Evolutionary conservation across 2,113 vertebrate species (phyloP).

Genomic region (Neolamprologus toae): DNA sequence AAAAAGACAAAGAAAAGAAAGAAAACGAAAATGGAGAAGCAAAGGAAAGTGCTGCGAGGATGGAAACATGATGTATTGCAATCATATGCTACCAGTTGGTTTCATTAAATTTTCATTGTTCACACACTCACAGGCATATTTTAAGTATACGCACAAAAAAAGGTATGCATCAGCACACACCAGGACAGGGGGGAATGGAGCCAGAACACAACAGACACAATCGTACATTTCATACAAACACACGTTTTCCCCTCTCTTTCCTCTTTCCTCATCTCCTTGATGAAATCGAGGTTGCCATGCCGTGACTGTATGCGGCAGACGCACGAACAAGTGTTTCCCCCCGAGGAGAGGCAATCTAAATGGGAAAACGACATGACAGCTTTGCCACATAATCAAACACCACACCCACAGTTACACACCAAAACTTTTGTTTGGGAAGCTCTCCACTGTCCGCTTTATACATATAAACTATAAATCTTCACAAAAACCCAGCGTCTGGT

Average conservation of each 20-base stretch:
- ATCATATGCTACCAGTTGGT: conserved; percentile 27
- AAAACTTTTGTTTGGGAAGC: not conserved
- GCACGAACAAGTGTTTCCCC: conserved; percentile 56
- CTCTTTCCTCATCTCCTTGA: conserved; percentile 28
- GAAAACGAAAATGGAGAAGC: not conserved
- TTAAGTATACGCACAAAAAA: conserved; percentile 3
- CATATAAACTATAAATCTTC: not conserved
- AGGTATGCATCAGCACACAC: conserved; percentile 42
- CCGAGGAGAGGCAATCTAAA: conserved; percentile 52
- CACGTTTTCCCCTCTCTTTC: not conserved
- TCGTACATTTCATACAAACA: conserved; percentile 7
- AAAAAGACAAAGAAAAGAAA: not conserved
- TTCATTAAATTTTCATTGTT: conserved; percentile 44
- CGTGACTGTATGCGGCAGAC: conserved; percentile 49
- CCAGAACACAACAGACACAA: not conserved
- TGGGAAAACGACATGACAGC: conserved; percentile 62
- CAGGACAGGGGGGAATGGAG: not conserved
- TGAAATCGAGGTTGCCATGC: conserved; percentile 62
- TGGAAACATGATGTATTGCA: conserved; percentile 7
- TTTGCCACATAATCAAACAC: conserved; percentile 59
- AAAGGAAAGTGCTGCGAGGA: not conserved
- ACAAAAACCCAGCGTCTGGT: not conserved
- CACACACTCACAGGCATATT: conserved; percentile 33
- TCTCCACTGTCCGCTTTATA: not conserved
- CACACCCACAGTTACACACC: conserved; percentile 37